Evolutionary conservation across 2,113 vertebrate genomes (phyloP).

Genomic region (Promerops cafer): DNA sequence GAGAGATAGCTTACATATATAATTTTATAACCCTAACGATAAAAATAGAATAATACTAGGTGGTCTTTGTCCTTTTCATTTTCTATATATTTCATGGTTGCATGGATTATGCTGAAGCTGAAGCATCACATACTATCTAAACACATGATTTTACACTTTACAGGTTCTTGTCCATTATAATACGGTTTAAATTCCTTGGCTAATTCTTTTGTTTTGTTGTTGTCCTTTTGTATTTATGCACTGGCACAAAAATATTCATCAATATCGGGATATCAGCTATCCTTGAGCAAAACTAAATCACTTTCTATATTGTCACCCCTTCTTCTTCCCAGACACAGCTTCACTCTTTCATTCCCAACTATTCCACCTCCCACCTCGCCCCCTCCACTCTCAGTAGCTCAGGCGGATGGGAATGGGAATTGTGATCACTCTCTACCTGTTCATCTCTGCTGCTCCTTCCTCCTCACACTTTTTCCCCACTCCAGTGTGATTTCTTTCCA

Average conservation of each 20-base stretch:
- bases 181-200: background rate
- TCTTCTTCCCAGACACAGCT: background rate
- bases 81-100: background rate
- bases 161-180: background rate
- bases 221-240: background rate
- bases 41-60: background rate
- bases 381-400: background rate
- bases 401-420: background rate
- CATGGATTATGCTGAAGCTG: background rate
- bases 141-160: background rate
- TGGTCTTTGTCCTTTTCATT: background rate
- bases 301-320: background rate
- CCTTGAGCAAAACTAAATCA: background rate
- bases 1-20: background rate
- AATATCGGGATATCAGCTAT: background rate
- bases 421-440: background rate
- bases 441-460: background rate
- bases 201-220: background rate
- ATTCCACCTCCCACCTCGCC: fast-evolving
- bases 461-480: background rate
- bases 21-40: background rate
- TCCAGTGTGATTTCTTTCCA: background rate
- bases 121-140: background rate
- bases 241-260: background rate
- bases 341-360: background rate